Evolutionary conservation across 1,140 invertebrate species (phyloP).

Genomic region (Cataglyphis hispanica): DNA sequence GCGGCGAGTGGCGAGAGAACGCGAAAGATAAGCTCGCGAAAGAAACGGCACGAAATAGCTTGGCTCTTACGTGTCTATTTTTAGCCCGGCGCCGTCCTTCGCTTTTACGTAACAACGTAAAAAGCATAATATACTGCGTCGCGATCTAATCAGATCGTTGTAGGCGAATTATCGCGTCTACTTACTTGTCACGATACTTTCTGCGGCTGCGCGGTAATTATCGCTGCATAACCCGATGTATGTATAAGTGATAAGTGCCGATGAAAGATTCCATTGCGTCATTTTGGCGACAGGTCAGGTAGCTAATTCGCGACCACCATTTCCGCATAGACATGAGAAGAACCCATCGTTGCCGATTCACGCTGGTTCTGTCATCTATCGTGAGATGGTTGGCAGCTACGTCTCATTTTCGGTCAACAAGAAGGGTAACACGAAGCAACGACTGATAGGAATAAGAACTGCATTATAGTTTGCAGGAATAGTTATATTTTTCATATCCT

Average conservation of each 20-base stretch:
- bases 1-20: not conserved
- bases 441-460: not conserved
- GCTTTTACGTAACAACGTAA: conserved; percentile 78
- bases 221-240: not conserved
- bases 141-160: conserved; percentile 38
- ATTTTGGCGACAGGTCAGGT: conserved; percentile 39
- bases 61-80: conserved; percentile 77
- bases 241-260: not conserved
- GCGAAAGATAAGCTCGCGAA: conserved; percentile 20
- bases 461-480: not conserved
- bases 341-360: conserved; percentile 55
- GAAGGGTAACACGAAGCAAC: too few relatives aligned
- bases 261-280: conserved; percentile 4
- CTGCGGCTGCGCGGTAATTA: not conserved
- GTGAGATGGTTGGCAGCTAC: not conserved
- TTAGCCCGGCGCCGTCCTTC: conserved; percentile 82
- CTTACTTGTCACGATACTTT: not conserved
- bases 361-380: conserved; percentile 28
- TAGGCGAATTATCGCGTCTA: not conserved
- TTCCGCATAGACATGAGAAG: conserved; percentile 37
- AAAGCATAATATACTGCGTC: conserved; percentile 62
- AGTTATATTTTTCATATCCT: not conserved
- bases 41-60: conserved; percentile 75
- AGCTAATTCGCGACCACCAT: conserved; percentile 57
- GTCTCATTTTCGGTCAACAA: not conserved